Conservation (phyloP, 2,888 invertebrate genomes). For the Quadroppia sp. region DNA sequence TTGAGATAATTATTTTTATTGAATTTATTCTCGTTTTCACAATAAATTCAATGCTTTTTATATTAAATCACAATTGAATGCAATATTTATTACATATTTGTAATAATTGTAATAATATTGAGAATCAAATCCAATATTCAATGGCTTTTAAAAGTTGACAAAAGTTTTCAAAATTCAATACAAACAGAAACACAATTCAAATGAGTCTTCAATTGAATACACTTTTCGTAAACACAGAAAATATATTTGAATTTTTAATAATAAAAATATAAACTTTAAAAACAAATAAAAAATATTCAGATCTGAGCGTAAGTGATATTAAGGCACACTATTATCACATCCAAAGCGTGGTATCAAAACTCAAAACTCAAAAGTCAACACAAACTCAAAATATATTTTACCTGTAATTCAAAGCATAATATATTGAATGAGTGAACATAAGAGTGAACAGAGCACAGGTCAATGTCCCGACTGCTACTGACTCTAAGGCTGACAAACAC, state of each 20-base stretch:
- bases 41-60: neutral
- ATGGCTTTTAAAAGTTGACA: neutral
- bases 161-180: neutral
- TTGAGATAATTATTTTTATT: constrained; percentile 2
- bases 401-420: neutral
- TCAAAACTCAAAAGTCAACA: constrained; percentile 23
- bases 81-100: neutral
- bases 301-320: neutral
- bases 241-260: neutral
- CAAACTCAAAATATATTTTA: neutral
- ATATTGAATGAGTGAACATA: constrained; percentile 1
- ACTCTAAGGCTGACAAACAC: constrained; percentile 9
- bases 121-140: neutral
- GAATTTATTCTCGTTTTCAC: neutral
- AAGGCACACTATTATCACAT: constrained; percentile 24
- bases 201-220: constrained; percentile 1
- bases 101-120: neutral
- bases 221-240: neutral
- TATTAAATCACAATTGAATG: neutral
- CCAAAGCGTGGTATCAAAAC: neutral
- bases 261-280: neutral
- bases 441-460: constrained; percentile 19
- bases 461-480: constrained; percentile 6
- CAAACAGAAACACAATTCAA: neutral
- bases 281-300: neutral